A percentile compares a stretch with the other conserved stretches of the same genome.
Evolutionary conservation across 1,140 invertebrate species (phyloP).

Genomic region (Aradophagus sp.): DNA sequence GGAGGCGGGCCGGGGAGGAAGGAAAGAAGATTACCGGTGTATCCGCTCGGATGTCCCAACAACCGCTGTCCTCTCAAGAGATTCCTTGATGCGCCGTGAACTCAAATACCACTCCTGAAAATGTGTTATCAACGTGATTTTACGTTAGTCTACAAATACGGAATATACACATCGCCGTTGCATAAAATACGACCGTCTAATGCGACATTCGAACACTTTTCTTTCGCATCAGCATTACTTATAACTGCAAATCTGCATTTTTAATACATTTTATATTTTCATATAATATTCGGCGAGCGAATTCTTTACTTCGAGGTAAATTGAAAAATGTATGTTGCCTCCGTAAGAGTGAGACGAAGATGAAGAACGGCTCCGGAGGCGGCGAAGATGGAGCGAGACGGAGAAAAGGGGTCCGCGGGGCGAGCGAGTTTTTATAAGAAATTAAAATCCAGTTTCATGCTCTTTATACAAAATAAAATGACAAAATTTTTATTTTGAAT

Average conservation of each 20-base stretch:
- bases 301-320: constrained; percentile 34
- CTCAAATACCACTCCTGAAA: constrained; percentile 55
- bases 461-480: too few relatives aligned
- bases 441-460: too few relatives aligned
- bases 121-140: constrained; percentile 55
- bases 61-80: constrained; percentile 54
- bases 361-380: too few relatives aligned
- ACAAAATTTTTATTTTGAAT: too few relatives aligned
- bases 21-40: constrained; percentile 58
- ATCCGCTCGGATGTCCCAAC: constrained; percentile 52
- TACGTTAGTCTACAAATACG: constrained; percentile 49
- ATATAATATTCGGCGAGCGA: constrained; percentile 42
- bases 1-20: too few relatives aligned
- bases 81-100: constrained; percentile 55
- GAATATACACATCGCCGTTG: constrained; percentile 43
- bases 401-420: too few relatives aligned
- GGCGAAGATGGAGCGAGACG: too few relatives aligned
- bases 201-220: constrained; percentile 52
- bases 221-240: constrained; percentile 49
- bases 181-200: constrained; percentile 45
- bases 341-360: constrained; percentile 26
- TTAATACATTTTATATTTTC: constrained; percentile 45
- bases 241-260: constrained; percentile 41
- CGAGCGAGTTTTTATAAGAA: too few relatives aligned
- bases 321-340: constrained; percentile 31